Evolutionary conservation across 2,113 vertebrate species (phyloP).

Genomic region (Callipepla squamata): DNA sequence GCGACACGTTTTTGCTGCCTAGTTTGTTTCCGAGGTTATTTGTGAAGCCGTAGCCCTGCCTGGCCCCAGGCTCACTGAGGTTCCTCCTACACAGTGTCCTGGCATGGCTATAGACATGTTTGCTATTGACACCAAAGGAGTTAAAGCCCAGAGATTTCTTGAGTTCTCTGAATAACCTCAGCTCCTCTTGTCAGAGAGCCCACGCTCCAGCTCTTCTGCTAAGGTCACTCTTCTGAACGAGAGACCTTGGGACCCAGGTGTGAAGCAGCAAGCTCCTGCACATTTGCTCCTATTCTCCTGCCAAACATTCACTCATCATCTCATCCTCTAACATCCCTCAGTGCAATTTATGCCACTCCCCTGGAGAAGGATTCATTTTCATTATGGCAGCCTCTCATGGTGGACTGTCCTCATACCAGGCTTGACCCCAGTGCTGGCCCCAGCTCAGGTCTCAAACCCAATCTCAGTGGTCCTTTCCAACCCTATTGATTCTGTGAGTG

Average conservation of each 20-base stretch:
- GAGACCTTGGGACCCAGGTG: background rate
- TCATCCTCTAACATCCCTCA: background rate
- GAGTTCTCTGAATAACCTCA: background rate
- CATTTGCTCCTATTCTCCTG: background rate
- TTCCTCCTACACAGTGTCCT: background rate
- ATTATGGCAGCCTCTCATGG: background rate
- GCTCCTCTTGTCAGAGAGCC: background rate
- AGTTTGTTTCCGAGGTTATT: conserved; percentile 41
- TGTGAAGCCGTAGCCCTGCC: background rate
- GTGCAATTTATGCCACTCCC: background rate
- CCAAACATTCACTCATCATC: background rate
- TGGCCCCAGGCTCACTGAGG: background rate
- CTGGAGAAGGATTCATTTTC: background rate
- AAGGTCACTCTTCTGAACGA: background rate
- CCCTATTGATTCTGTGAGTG: too few species aligned
- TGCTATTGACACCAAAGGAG: background rate
- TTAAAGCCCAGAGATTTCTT: background rate
- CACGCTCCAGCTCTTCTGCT: background rate
- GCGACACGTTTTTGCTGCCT: background rate
- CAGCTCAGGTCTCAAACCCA: background rate
- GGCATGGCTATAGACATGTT: background rate
- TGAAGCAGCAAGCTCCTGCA: background rate
- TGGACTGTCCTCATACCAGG: background rate
- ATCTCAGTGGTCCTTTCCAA: too few species aligned
- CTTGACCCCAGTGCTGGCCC: background rate